Evolutionary conservation across 1,140 invertebrate genomes (phyloP).

Genomic region (Heliconius hewitsoni): DNA sequence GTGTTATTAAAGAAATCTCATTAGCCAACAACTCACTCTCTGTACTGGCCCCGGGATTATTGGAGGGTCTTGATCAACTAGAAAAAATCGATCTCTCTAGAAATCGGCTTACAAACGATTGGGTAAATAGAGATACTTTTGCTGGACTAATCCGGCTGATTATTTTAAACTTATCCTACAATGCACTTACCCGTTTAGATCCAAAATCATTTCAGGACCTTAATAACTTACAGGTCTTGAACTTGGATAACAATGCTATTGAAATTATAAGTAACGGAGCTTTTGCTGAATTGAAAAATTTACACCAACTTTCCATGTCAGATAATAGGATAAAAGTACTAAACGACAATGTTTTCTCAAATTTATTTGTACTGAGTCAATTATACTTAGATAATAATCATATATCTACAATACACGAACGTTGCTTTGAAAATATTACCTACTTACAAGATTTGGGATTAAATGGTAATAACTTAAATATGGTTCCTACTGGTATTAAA

Average conservation of each 20-base stretch:
- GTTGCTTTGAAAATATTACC: conserved; percentile 90
- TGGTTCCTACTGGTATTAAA: conserved; percentile 87
- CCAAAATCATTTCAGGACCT: conserved; percentile 88
- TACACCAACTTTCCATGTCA: conserved; percentile 88
- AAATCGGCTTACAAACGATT: conserved; percentile 89
- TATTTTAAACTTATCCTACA: conserved; percentile 89
- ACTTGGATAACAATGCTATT: conserved; percentile 89
- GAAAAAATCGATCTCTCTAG: conserved; percentile 88
- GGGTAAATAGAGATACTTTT: conserved; percentile 91
- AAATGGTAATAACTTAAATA: conserved; percentile 87
- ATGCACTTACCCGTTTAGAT: conserved; percentile 87
- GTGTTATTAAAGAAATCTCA: conserved; percentile 87
- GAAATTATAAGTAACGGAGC: conserved; percentile 87
- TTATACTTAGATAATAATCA: conserved; percentile 89
- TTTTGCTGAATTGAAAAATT: conserved; percentile 87
- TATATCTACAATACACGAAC: conserved; percentile 85
- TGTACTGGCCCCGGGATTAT: conserved; percentile 88
- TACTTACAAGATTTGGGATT: conserved; percentile 90
- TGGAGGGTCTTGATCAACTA: conserved; percentile 89
- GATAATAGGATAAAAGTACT: conserved; percentile 87
- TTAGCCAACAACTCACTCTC: conserved; percentile 91
- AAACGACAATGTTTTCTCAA: conserved; percentile 87
- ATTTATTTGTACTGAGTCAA: conserved; percentile 88
- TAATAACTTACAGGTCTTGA: conserved; percentile 88
- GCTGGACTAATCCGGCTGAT: conserved; percentile 87